Percentiles rank a stretch among this genome's conserved stretches.
These are phyloP conservation scores for Pycnonotus jocosus DNA, from an alignment of 2,113 vertebrate genomes.

Conservation along the genomic window DNA sequence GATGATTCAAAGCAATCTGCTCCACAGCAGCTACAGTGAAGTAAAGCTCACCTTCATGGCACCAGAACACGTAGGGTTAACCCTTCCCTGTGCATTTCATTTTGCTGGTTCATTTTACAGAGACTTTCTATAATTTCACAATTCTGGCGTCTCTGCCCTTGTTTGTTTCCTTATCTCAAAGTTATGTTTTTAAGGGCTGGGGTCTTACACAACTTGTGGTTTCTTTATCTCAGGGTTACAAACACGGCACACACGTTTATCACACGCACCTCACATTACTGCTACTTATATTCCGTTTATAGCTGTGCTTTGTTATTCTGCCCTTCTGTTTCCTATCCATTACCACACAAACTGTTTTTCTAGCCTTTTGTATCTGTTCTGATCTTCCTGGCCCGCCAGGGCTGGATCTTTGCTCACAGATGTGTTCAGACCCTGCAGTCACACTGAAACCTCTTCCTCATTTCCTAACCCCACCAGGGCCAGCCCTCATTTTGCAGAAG, in stretches of 20 bases:
- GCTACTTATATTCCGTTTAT: too few relatives aligned
- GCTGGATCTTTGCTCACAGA: background rate
- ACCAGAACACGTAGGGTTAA: rapidly evolving
- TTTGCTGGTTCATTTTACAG: background rate
- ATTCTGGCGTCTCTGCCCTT: rapidly evolving
- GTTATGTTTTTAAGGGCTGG: background rate
- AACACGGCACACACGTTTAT: rapidly evolving
- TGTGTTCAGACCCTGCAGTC: rapidly evolving
- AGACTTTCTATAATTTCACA: background rate
- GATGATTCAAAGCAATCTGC: background rate
- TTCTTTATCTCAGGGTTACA: background rate
- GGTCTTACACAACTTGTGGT: background rate
- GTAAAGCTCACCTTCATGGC: background rate
- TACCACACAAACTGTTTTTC: background rate
- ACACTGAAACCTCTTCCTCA: rapidly evolving
- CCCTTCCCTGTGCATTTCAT: too few relatives aligned
- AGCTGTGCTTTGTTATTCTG: background rate
- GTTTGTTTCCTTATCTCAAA: background rate
- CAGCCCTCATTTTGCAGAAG: background rate
- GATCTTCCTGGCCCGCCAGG: too few relatives aligned
- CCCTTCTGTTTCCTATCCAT: background rate
- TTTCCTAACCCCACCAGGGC: too few relatives aligned
- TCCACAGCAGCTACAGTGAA: background rate
- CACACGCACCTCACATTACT: background rate
- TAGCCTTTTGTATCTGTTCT: background rate